Conservation (phyloP, 2,113 vertebrate species). For the Ammospiza caudacuta region DNA sequence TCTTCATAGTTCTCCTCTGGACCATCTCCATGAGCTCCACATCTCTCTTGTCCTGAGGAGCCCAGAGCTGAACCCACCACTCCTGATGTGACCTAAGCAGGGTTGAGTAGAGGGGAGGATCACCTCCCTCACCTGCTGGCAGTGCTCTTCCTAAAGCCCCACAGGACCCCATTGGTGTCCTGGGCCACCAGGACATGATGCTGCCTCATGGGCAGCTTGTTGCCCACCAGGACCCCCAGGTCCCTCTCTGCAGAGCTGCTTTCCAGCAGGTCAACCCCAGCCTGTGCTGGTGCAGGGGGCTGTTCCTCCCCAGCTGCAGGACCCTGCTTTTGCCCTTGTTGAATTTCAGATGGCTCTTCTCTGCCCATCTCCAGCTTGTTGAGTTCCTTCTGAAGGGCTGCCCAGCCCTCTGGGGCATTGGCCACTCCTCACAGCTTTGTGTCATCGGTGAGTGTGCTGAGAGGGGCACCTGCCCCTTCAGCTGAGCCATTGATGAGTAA, state of each 20-base stretch:
- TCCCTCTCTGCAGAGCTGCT: not conserved
- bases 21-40: fast-evolving
- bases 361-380: not conserved
- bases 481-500: not conserved
- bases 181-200: fast-evolving
- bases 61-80: not conserved
- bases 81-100: not conserved
- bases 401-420: fast-evolving
- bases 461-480: not conserved
- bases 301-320: not conserved
- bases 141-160: fast-evolving
- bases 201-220: not conserved
- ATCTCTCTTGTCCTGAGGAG: not conserved
- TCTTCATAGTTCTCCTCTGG: not conserved
- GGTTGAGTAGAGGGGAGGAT: not conserved
- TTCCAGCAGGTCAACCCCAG: fast-evolving
- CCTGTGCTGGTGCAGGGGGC: not conserved
- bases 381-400: not conserved
- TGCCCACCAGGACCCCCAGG: fast-evolving
- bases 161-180: fast-evolving
- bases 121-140: not conserved
- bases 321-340: fast-evolving
- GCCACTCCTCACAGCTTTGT: not conserved
- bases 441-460: not conserved
- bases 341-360: not conserved